phyloP scores from a whole-genome alignment of 2,113 vertebrate genomes.

The Orientallactaga bullata region DNA sequence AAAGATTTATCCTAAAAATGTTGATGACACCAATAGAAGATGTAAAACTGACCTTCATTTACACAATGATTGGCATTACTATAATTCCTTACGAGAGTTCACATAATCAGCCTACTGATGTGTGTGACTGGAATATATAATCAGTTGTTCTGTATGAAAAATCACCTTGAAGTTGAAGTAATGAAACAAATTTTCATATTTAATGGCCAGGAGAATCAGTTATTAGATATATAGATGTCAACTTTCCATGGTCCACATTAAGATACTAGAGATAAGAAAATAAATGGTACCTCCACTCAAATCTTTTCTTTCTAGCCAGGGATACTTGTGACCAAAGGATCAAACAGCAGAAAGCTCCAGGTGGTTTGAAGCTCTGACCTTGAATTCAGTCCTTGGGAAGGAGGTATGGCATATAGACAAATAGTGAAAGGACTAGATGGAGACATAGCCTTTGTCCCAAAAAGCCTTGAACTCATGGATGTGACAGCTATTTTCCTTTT shows the following conservation, averaged over 20 bases:
- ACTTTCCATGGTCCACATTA: not conserved
- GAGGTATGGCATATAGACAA: not conserved
- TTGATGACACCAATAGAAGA: slow-evolving; percentile 72
- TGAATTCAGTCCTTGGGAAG: not conserved
- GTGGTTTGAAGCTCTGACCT: not conserved
- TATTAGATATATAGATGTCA: slow-evolving; percentile 33
- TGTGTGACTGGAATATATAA: slow-evolving; percentile 73
- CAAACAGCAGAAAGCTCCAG: not conserved
- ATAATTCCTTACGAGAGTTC: slow-evolving; percentile 84
- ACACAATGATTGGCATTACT: slow-evolving; percentile 84
- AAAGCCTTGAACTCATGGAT: not conserved
- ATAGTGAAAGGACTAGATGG: not conserved
- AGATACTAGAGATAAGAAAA: not conserved
- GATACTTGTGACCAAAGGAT: not conserved
- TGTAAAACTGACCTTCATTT: slow-evolving; percentile 86
- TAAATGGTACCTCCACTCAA: not conserved
- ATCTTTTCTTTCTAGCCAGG: slow-evolving; percentile 30
- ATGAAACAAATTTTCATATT: slow-evolving; percentile 65
- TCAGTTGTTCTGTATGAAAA: slow-evolving; percentile 76
- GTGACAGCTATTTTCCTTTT: not conserved
- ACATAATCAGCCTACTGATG: slow-evolving; percentile 82
- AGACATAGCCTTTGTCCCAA: not conserved
- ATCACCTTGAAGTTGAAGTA: slow-evolving; percentile 68
- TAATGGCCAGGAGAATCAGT: slow-evolving; percentile 49
- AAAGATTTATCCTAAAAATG: slow-evolving; percentile 78